A percentile compares a stretch with the other conserved stretches of the same genome.
These are phyloP conservation scores for Eriocheir sinensis DNA, from an alignment of 1,140 invertebrate species.

Conservation along the genomic window DNA sequence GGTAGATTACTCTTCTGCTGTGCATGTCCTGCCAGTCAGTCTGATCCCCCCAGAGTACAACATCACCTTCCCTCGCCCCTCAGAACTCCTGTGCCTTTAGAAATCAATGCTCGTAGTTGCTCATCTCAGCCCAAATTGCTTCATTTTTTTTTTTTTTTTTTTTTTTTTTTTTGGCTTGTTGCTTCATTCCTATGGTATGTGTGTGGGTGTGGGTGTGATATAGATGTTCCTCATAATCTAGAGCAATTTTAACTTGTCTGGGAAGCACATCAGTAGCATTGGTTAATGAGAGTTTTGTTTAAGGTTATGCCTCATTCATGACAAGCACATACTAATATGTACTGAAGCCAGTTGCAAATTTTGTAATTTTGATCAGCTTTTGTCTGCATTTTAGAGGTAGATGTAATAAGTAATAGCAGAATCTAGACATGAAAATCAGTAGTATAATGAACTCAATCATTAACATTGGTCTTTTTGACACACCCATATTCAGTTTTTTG, in stretches of 20 bases:
- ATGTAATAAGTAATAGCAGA: no score
- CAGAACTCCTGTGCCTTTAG: conserved; percentile 57
- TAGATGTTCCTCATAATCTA: neutral
- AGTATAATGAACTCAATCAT: no score
- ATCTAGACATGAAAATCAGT: no score
- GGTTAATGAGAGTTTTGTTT: neutral
- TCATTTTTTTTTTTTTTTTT: neutral
- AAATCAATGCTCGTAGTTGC: conserved; percentile 42
- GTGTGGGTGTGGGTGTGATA: neutral
- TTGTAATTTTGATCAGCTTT: no score
- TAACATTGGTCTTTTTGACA: no score
- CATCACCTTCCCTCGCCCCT: conserved; percentile 36
- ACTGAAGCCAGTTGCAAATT: no score
- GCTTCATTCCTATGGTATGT: neutral
- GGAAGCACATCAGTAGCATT: neutral
- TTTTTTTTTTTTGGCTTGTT: neutral
- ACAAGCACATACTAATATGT: no score
- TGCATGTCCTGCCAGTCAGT: conserved; percentile 42
- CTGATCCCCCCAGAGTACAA: conserved; percentile 49
- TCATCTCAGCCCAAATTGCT: conserved; percentile 47
- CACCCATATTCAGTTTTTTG: no score
- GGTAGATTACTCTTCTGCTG: neutral
- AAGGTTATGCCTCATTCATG: neutral
- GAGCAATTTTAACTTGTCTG: neutral
- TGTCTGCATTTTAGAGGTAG: no score